Percentiles rank a stretch among this genome's conserved stretches.
These are phyloP conservation scores for Philotrypesis tridentata DNA, from an alignment of 1,140 invertebrate species.

Conservation along the genomic window DNA sequence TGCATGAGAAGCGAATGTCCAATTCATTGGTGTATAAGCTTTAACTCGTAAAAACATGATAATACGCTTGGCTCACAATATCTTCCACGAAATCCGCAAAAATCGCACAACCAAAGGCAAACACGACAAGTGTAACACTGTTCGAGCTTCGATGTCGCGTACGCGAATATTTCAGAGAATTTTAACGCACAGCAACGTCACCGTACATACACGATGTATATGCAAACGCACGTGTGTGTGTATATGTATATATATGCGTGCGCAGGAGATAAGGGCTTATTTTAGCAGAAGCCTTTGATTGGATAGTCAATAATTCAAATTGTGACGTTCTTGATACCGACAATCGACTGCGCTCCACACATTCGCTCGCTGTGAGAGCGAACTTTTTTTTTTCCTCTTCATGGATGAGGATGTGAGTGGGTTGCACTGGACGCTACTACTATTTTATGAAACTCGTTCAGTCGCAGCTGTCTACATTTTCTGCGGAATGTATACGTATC, in stretches of 20 bases:
- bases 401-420: constrained; percentile 43
- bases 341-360: constrained; percentile 17
- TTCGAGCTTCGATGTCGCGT: background rate
- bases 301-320: constrained; percentile 47
- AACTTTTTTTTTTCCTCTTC: background rate
- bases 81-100: background rate
- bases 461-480: background rate
- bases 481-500: background rate
- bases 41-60: background rate
- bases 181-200: background rate
- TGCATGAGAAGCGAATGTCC: no score
- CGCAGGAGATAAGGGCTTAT: constrained; percentile 21
- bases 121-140: constrained; percentile 4
- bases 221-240: background rate
- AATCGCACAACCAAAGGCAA: no score
- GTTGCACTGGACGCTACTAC: constrained; percentile 37
- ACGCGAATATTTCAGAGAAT: background rate
- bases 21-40: background rate
- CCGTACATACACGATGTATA: background rate
- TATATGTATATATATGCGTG: background rate
- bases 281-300: constrained; percentile 38
- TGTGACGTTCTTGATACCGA: constrained; percentile 45
- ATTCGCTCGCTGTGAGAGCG: background rate
- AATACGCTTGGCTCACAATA: background rate
- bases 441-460: constrained; percentile 34